Percentiles rank a stretch among this genome's conserved stretches.
Conservation (phyloP, 1,140 invertebrate species). For the Nixonia krombeini region DNA sequence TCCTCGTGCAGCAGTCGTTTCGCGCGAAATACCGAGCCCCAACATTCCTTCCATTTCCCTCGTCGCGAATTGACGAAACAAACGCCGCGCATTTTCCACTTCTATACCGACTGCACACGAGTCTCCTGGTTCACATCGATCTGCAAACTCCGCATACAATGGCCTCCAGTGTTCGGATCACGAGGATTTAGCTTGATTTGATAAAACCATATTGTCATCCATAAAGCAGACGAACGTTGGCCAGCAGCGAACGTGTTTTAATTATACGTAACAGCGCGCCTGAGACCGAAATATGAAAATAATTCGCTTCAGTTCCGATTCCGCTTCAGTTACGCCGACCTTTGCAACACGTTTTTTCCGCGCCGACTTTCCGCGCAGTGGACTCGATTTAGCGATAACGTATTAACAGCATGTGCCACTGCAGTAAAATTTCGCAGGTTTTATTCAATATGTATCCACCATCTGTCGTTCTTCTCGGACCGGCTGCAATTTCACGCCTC, state of each 20-base stretch:
- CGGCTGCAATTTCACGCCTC: constrained; percentile 32
- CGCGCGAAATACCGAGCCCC: constrained; percentile 25
- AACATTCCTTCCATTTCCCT: constrained; percentile 14
- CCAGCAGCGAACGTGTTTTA: too few relatives aligned
- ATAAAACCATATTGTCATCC: not conserved
- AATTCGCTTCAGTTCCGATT: too few relatives aligned
- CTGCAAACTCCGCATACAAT: constrained; percentile 3
- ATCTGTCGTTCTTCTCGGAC: constrained; percentile 34
- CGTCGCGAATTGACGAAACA: constrained; percentile 9
- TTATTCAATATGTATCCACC: constrained; percentile 40
- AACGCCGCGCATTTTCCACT: constrained; percentile 17
- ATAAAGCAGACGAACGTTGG: not conserved
- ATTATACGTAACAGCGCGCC: too few relatives aligned
- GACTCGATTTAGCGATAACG: constrained; percentile 41
- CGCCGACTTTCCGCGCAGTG: constrained; percentile 27
- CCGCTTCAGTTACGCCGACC: too few relatives aligned
- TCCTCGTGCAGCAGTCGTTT: too few relatives aligned
- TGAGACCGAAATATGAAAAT: too few relatives aligned
- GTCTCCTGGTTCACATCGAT: constrained; percentile 10
- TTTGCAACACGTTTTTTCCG: too few relatives aligned
- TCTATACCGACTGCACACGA: constrained; percentile 11
- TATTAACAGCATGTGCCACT: constrained; percentile 40
- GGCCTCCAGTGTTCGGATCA: too few relatives aligned
- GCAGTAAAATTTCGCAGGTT: constrained; percentile 36
- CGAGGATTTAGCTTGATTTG: too few relatives aligned